phyloP scores from a whole-genome alignment of 2,797 vertebrate genomes.

The Chrosomus eos region DNA sequence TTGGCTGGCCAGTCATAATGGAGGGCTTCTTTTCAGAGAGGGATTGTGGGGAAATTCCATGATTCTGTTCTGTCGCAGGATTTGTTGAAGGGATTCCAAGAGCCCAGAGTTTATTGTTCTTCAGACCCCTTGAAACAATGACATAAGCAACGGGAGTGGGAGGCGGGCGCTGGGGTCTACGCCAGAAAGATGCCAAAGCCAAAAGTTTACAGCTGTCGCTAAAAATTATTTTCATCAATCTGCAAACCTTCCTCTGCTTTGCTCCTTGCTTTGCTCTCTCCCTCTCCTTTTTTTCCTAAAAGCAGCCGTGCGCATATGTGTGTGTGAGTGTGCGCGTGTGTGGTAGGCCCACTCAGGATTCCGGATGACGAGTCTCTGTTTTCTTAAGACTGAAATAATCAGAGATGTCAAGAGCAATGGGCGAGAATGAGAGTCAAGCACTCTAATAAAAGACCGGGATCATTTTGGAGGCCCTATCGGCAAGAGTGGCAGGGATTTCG shows the following conservation, averaged over 20 bases:
- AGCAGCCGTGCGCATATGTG: conserved; percentile 13
- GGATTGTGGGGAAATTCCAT: conserved; percentile 82
- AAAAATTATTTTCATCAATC: conserved; percentile 64
- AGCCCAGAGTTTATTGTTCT: conserved; percentile 59
- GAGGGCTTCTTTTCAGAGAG: conserved; percentile 74
- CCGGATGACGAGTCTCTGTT: conserved; percentile 43
- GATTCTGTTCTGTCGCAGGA: conserved; percentile 61
- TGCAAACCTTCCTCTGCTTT: conserved; percentile 45
- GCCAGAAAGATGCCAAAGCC: conserved; percentile 60
- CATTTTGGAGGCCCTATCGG: conserved; percentile 44
- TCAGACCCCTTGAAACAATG: conserved; percentile 54
- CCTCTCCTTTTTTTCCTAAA: conserved; percentile 38
- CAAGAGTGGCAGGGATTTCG: conserved; percentile 22
- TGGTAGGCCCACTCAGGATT: conserved; percentile 22
- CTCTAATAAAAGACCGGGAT: conserved; percentile 42
- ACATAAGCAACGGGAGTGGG: conserved; percentile 63
- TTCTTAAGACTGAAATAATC: conserved; percentile 60
- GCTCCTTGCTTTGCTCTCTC: conserved; percentile 22
- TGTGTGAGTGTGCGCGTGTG: conserved; percentile 29
- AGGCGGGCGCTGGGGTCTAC: conserved; percentile 26
- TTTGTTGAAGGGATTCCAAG: conserved; percentile 52
- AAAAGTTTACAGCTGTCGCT: conserved; percentile 70
- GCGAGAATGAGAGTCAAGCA: conserved; percentile 50
- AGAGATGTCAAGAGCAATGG: conserved; percentile 54
- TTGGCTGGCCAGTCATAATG: conserved; percentile 83